phyloP scores from a whole-genome alignment of 2,113 vertebrate genomes.

The Poicephalus meyeri region DNA sequence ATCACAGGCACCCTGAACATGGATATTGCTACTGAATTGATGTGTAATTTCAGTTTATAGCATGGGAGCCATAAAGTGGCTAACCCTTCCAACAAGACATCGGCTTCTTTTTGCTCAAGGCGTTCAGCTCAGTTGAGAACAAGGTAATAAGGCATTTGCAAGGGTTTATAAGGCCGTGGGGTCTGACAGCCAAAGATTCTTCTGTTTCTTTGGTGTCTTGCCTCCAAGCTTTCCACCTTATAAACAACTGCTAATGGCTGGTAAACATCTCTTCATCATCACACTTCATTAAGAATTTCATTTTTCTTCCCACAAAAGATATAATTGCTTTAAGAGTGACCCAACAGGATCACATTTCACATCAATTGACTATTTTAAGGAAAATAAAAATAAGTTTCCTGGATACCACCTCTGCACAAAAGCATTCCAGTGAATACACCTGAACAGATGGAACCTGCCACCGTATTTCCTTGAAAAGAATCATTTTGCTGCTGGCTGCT shows the following conservation, averaged over 20 bases:
- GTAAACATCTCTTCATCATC: constrained; percentile 50
- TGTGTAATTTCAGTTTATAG: constrained; percentile 30
- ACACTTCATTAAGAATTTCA: not conserved
- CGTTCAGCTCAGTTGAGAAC: constrained; percentile 64
- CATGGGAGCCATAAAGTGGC: not conserved
- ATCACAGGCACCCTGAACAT: constrained; percentile 72
- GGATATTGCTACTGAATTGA: constrained; percentile 72
- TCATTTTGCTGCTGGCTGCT: constrained; percentile 42
- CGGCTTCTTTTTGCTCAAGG: constrained; percentile 47
- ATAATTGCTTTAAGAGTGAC: constrained; percentile 56
- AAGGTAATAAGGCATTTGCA: constrained; percentile 72
- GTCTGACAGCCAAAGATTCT: constrained; percentile 39
- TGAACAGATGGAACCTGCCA: constrained; percentile 52
- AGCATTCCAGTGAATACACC: constrained; percentile 35
- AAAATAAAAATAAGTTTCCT: not conserved
- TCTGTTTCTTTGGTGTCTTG: constrained; percentile 46
- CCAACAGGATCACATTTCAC: not conserved
- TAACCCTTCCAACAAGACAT: constrained; percentile 28
- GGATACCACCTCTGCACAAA: constrained; percentile 22
- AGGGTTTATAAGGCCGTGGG: constrained; percentile 57
- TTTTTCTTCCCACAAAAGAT: not conserved
- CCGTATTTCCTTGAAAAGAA: constrained; percentile 45
- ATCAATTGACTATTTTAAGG: not conserved
- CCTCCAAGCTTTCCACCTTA: constrained; percentile 52
- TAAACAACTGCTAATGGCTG: constrained; percentile 68